phyloP scores from a whole-genome alignment of 2,888 invertebrate species.

The Steromphala cineraria region DNA sequence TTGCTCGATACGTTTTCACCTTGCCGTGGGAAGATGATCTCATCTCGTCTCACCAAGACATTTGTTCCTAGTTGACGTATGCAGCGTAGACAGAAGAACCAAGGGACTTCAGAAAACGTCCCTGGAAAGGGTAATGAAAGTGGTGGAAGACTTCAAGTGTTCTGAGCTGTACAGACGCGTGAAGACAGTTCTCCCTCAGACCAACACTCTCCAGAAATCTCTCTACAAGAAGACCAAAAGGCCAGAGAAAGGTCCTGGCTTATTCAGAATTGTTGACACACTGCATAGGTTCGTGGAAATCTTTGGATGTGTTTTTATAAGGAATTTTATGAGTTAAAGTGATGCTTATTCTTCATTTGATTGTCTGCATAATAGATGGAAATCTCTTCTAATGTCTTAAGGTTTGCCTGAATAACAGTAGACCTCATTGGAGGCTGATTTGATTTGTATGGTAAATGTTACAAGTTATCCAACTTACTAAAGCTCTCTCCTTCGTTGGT shows the following conservation, averaged over 20 bases:
- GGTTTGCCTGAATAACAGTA: too few species aligned
- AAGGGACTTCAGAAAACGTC: constrained; percentile 49
- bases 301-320: background rate
- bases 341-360: too few species aligned
- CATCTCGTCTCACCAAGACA: too few species aligned
- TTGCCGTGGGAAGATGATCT: too few species aligned
- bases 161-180: constrained; percentile 34
- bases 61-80: constrained; percentile 53
- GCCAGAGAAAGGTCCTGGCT: background rate
- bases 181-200: background rate
- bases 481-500: too few species aligned
- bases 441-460: too few species aligned
- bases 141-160: constrained; percentile 48
- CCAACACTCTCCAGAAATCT: background rate
- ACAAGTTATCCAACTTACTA: too few species aligned
- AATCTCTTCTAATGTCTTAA: too few species aligned
- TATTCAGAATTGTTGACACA: background rate
- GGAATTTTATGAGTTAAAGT: too few species aligned
- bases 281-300: background rate
- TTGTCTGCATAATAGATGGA: too few species aligned
- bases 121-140: constrained; percentile 44
- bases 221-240: background rate
- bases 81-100: constrained; percentile 59
- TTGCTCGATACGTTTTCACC: too few species aligned
- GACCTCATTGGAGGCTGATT: too few species aligned